Base-by-base conservation (phyloP, 2,888 invertebrate species). In the Xylocampa areola region DNA sequence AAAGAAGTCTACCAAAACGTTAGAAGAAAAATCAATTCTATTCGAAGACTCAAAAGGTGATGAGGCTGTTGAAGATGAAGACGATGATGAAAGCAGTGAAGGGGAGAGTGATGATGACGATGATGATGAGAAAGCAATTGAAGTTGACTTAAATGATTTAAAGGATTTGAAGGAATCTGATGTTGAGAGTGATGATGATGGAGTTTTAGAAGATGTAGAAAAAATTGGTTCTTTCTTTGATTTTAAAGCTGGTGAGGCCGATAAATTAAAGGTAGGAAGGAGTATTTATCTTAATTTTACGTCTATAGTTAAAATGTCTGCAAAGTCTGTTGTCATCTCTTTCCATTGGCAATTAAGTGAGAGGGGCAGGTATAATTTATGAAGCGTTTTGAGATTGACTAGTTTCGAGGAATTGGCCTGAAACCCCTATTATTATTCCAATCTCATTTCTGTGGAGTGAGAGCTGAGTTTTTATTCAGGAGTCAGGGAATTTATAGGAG, bases 81-180 rank as follows among this genome's bases (percentile, higher is more conserved):
- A 61, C 10, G 65, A 72, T 33, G 63, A 62, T 19, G 63, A 66
- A 10, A 48, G 48, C 39, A 67, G 50, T 49, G 68, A 73, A 23
- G 68, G 74, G 14, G 60, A 49, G 30, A 62, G 54, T 59, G 76
- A 73, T n/a, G 55, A 61, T 50, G 69, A 68, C 23, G 62, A 66
- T 32, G 74, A 73, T 45, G 68, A 66, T 21, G 69, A 68, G 6
- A 60, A 77, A 48, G 59, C 50, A 6, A 64, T 51, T 2, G 58
- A 66, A 62, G 48, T 60, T 33, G 76, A 80, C 58, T 65, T 79
- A 19, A 81, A 86, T 59, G 77, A 89, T 80, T 84, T 94, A 8
- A 89, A 92, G 10, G 95, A 95, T 80, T 82, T 95, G n/a, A 94
- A 89, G 65, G 92, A 90, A 23, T 91, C 94, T 21, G 94, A 94